phyloP scores from a whole-genome alignment of 1,140 invertebrate genomes.

The Penaeus japonicus region DNA sequence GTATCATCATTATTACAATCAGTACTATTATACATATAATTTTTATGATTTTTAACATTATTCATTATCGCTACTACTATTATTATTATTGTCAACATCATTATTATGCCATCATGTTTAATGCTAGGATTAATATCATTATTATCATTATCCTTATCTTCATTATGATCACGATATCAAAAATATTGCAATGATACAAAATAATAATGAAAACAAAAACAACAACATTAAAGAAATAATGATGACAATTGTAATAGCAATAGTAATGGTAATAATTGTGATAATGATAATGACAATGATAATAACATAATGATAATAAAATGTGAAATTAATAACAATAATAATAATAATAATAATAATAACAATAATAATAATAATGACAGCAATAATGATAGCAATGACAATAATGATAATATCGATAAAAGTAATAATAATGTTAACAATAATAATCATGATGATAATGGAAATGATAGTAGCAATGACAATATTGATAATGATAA shows the following conservation, averaged over 20 bases:
- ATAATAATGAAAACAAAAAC: no score
- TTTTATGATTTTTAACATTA: no score
- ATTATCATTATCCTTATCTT: no score
- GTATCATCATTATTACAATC: no score
- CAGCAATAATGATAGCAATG: background rate
- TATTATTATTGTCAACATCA: background rate
- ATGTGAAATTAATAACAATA: background rate
- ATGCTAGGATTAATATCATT: background rate
- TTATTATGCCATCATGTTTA: background rate
- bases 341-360: background rate
- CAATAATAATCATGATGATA: background rate
- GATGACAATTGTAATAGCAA: no score
- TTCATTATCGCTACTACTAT: background rate
- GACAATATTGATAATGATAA: no score
- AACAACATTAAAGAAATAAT: no score
- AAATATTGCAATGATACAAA: no score
- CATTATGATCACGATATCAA: no score
- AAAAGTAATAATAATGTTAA: background rate
- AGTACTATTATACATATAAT: no score
- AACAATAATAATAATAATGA: background rate
- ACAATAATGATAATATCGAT: background rate
- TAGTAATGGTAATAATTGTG: no score
- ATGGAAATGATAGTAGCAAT: no score
- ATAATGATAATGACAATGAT: background rate
- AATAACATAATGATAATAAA: background rate